Evolutionary conservation across 2,113 vertebrate genomes (phyloP).

Genomic region (Lynx canadensis): DNA sequence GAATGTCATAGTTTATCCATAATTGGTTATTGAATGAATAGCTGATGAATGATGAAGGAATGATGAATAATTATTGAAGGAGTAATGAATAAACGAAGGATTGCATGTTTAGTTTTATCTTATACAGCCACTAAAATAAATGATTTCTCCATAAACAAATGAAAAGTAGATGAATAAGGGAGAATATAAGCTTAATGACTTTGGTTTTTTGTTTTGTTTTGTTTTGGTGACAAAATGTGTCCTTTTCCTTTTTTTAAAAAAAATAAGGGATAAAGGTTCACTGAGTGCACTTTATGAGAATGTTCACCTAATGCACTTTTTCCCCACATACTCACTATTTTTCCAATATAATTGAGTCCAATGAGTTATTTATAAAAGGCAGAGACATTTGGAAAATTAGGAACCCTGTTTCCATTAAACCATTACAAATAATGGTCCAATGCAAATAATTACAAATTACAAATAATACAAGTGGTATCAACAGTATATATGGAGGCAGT

Average conservation of each 20-base stretch:
- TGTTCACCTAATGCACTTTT: neutral
- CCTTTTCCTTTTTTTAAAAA: neutral
- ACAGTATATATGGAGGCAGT: neutral
- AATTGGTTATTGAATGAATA: neutral
- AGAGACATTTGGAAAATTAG: neutral
- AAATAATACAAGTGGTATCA: neutral
- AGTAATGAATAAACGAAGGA: neutral
- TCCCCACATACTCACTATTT: neutral
- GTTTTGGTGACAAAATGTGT: neutral
- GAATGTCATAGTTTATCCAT: neutral
- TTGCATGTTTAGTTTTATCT: neutral
- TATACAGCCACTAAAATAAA: neutral
- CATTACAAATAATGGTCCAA: neutral
- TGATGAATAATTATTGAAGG: neutral
- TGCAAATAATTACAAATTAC: neutral
- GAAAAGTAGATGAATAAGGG: neutral
- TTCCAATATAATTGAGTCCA: neutral
- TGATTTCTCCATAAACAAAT: neutral
- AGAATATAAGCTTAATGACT: neutral
- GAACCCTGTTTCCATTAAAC: neutral
- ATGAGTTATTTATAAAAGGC: neutral
- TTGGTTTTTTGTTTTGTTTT: neutral
- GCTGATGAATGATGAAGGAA: too few species aligned
- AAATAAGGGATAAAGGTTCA: neutral
- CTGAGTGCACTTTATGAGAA: neutral